These are phyloP conservation scores for Petrolisthes manimaculis DNA, from an alignment of 2,888 invertebrate species.

Conservation along the genomic window DNA sequence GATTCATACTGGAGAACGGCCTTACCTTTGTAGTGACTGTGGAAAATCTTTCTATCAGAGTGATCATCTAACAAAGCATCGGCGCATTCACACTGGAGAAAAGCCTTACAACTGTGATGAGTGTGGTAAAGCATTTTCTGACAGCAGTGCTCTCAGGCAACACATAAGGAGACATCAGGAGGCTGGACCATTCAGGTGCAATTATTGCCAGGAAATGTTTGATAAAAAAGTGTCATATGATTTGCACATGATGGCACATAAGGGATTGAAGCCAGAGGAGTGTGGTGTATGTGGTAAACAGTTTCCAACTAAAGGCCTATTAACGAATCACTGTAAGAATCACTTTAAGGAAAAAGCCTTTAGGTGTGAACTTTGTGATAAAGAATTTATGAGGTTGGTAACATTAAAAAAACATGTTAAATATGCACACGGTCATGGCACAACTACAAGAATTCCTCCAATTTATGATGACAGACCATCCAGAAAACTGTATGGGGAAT, in stretches of 20 bases:
- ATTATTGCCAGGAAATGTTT: conserved; percentile 57
- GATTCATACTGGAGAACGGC: conserved; percentile 63
- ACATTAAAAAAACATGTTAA: conserved; percentile 64
- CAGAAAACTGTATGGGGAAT: conserved; percentile 52
- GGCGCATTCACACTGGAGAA: conserved; percentile 58
- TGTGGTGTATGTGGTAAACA: conserved; percentile 61
- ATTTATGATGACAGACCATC: conserved; percentile 52
- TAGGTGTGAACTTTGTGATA: conserved; percentile 58
- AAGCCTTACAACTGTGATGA: conserved; percentile 58
- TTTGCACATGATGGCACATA: conserved; percentile 62
- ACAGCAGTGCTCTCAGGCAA: conserved; percentile 61
- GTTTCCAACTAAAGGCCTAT: conserved; percentile 60
- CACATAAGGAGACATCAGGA: conserved; percentile 61
- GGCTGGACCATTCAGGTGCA: conserved; percentile 53
- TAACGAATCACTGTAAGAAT: conserved; percentile 54
- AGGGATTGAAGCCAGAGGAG: conserved; percentile 62
- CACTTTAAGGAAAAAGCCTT: conserved; percentile 63
- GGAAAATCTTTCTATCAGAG: conserved; percentile 63
- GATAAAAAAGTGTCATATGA: conserved; percentile 58
- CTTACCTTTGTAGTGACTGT: conserved; percentile 62
- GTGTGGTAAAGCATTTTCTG: conserved; percentile 61
- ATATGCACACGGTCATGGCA: conserved; percentile 53
- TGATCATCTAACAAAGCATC: conserved; percentile 63
- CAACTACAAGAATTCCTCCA: conserved; percentile 32
- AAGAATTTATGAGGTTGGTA: conserved; percentile 58